Base-by-base conservation (phyloP, 1,140 invertebrate genomes). In the Drosophila obscura region DNA sequence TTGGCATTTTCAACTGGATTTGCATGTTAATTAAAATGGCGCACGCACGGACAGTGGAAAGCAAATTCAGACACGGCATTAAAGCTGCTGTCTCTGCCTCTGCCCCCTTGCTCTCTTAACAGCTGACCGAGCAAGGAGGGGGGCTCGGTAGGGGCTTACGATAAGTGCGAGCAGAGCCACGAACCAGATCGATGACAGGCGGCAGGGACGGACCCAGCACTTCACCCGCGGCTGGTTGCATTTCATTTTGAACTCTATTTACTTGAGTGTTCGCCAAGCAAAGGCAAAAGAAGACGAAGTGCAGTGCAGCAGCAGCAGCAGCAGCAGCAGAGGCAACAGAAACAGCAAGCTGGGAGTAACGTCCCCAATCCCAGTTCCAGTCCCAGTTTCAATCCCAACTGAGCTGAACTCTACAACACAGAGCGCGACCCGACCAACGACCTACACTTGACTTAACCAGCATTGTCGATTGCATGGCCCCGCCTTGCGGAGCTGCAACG, bases 381-480 rank as follows among this genome's bases (percentile, higher is more conserved):
- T 49, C 41, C 49, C 22, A 16, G 13, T 28, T 16, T 48, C 9
- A 39, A 5, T 39, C 24, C 39, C 5, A 26, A 39, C 28, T 5
- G 48, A 46, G 24, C 66, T 46, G 22, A 45, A 45, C 61, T 45
- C 43, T 46, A 48, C n/a, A 13, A 43, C 43, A 22, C 0, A 61
- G 59, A 58, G 60, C 53, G 57, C 68, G 69, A 81, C 69, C 81
- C 82, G 78, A 81, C 73, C 81, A 80, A 90, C 87, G 87, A 90
- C 87, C 87, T 90, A 90, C 80, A 90, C 87, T 90, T 90, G 87
- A 90, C 87, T 90, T 90, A 90, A 90, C 87, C 87, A 90, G 87
- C 87, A 90, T 90, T 90, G 87, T 90, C 87, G 87, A 90, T 90
- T 83, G 82, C 79, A 87, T 61, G 61, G 75, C 55, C 62, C 53